A percentile compares a stretch with the other conserved stretches of the same genome.
These are phyloP conservation scores for Nanorana parkeri DNA, from an alignment of 2,113 vertebrate species.

Conservation along the genomic window DNA sequence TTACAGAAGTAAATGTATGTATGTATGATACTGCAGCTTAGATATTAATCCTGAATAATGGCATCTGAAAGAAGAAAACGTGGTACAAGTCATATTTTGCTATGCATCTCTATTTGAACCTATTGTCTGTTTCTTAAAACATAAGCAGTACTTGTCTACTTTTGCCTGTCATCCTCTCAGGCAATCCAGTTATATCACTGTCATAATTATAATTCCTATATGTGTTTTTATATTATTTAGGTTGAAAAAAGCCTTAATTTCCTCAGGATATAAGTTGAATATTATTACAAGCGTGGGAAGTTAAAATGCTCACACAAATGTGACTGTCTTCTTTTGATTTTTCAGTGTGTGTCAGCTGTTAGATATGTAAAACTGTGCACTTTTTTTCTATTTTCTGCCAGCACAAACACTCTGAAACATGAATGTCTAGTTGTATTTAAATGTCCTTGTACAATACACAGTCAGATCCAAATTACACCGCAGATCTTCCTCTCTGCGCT, in stretches of 20 bases:
- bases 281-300: not conserved
- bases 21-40: slow-evolving; percentile 9
- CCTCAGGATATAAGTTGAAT: not conserved
- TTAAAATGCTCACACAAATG: not conserved
- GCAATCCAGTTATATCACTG: not conserved
- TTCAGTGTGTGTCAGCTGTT: not conserved
- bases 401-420: slow-evolving; percentile 27
- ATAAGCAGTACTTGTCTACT: slow-evolving; percentile 1
- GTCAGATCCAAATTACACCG: slow-evolving; percentile 43
- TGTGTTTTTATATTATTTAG: not conserved
- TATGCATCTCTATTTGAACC: not conserved
- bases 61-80: not conserved
- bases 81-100: slow-evolving; percentile 22
- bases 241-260: not conserved
- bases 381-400: slow-evolving; percentile 17
- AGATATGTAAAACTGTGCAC: not conserved
- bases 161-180: slow-evolving; percentile 4
- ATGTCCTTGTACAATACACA: slow-evolving; percentile 31
- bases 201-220: not conserved
- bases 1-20: slow-evolving; percentile 11
- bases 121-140: slow-evolving; percentile 17
- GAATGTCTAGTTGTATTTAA: slow-evolving; percentile 31
- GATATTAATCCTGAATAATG: slow-evolving; percentile 19
- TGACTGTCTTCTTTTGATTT: not conserved
- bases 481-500: slow-evolving; percentile 17